phyloP scores from a whole-genome alignment of 2,113 vertebrate genomes.

The Echinops telfairi region DNA sequence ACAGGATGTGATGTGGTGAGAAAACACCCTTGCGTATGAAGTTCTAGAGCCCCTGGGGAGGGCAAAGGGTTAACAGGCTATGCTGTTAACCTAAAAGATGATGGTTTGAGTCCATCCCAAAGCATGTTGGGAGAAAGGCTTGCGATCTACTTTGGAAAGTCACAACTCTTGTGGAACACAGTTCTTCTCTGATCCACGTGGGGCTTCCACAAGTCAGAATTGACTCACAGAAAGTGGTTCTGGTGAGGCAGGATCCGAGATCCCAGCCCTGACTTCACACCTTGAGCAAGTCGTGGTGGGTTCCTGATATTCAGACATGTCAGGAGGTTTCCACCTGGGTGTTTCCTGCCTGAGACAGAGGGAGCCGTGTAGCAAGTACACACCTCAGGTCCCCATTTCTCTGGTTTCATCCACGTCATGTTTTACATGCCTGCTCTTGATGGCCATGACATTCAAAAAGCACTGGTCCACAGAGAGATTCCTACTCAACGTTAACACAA shows the following conservation, averaged over 20 bases:
- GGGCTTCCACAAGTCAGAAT: neutral
- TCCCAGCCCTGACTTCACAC: neutral
- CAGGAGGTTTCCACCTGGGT: neutral
- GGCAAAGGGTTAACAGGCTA: neutral
- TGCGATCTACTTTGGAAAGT: neutral
- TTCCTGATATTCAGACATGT: neutral
- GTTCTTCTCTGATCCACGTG: neutral
- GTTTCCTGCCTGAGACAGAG: neutral
- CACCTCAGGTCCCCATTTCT: neutral
- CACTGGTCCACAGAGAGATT: neutral
- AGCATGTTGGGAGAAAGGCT: neutral
- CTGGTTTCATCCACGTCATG: neutral
- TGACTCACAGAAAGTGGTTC: neutral
- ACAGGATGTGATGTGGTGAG: neutral
- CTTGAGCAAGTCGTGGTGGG: neutral
- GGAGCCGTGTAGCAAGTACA: rapidly evolving
- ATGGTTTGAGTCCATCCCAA: neutral
- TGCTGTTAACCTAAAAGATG: no score
- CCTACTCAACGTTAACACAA: neutral
- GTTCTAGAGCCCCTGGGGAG: neutral
- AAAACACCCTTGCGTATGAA: neutral
- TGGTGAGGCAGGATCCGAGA: neutral
- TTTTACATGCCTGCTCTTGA: neutral
- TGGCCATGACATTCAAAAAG: constrained; percentile 1
- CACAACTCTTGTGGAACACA: neutral